phyloP scores from a whole-genome alignment of 2,113 vertebrate species.

The Menura novaehollandiae region DNA sequence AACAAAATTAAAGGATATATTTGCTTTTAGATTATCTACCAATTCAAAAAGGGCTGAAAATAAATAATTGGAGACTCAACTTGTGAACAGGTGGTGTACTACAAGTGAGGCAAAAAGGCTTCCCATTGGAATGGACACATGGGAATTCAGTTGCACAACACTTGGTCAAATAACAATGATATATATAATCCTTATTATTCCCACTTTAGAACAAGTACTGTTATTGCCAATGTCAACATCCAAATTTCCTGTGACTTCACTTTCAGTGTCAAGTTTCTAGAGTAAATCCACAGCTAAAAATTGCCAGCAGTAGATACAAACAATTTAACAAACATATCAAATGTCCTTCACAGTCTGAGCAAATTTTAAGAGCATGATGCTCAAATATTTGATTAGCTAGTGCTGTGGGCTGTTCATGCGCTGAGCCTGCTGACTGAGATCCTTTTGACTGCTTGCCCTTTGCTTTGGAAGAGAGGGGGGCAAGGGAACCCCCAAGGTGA shows the following conservation, averaged over 20 bases:
- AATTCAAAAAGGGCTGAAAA: neutral
- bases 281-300: neutral
- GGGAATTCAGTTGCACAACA: neutral
- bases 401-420: neutral
- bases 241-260: neutral
- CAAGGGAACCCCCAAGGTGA: neutral
- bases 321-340: neutral
- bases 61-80: neutral
- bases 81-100: neutral
- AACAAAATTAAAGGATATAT: neutral
- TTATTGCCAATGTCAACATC: neutral
- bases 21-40: slow-evolving; percentile 18
- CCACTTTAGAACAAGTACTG: neutral
- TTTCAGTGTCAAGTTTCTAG: neutral
- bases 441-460: neutral
- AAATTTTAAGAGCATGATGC: neutral
- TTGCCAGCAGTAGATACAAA: neutral
- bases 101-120: neutral
- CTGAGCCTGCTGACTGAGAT: neutral
- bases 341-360: neutral
- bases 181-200: neutral
- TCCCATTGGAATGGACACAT: neutral
- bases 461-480: neutral
- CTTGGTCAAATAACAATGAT: neutral
- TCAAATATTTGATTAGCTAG: neutral